Percentiles rank a stretch among this genome's conserved stretches.
Evolutionary conservation across 2,797 vertebrate species (phyloP).

Genomic region (Bovichtus variegatus): DNA sequence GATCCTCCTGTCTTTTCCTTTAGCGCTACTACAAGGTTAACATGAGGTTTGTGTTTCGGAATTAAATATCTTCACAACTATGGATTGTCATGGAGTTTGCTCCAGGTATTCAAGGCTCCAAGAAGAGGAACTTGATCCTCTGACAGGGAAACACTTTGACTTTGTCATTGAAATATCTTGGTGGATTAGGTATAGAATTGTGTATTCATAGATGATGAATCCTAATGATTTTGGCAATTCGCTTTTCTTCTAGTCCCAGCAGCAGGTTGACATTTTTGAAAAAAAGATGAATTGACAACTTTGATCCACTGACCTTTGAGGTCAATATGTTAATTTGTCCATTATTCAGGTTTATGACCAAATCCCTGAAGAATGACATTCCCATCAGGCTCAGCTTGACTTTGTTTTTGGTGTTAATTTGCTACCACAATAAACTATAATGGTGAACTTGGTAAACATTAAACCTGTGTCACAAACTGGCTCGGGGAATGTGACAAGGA

Average conservation of each 20-base stretch:
- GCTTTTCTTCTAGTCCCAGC: too few relatives aligned
- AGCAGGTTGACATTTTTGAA: neutral
- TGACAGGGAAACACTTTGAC: too few relatives aligned
- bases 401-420: neutral
- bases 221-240: neutral
- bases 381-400: neutral
- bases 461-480: neutral
- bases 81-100: neutral
- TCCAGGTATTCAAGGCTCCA: neutral
- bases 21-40: neutral
- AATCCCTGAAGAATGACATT: neutral
- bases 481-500: neutral
- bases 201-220: neutral
- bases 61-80: conserved; percentile 1
- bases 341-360: neutral
- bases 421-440: neutral
- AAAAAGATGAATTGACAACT: neutral
- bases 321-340: neutral
- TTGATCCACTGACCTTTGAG: neutral
- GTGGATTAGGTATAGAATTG: neutral
- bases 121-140: neutral
- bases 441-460: neutral
- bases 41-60: neutral
- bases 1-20: neutral
- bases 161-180: neutral